phyloP scores from a whole-genome alignment of 2,888 invertebrate species.

The Listrodromus nycthemerus region DNA sequence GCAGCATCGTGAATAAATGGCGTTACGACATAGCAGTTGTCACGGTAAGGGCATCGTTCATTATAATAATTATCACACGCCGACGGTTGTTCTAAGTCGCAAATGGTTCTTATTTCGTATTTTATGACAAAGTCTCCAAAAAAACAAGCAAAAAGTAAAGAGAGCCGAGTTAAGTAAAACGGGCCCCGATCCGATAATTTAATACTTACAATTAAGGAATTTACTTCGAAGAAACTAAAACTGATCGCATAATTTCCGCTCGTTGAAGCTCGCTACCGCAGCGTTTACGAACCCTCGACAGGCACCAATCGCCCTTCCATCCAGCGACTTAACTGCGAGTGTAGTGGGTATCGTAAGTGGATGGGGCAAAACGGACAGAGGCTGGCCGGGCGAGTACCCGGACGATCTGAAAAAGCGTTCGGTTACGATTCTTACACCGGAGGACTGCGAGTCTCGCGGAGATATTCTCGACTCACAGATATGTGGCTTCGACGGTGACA shows the following conservation, averaged over 20 bases:
- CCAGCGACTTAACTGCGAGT: constrained; percentile 51
- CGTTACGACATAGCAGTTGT: constrained; percentile 66
- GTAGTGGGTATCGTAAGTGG: constrained; percentile 63
- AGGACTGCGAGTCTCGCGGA: constrained; percentile 55
- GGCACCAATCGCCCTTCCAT: constrained; percentile 64
- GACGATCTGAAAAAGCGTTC: constrained; percentile 53
- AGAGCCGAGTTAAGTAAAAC: too few species aligned
- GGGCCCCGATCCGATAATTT: too few species aligned
- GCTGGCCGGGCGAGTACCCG: constrained; percentile 43
- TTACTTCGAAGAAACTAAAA: too few species aligned
- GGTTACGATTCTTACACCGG: constrained; percentile 63
- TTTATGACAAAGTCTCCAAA: too few species aligned
- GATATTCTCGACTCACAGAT: constrained; percentile 62
- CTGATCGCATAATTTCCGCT: background rate
- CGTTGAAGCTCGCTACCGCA: constrained; percentile 57
- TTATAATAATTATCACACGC: background rate
- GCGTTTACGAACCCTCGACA: constrained; percentile 50
- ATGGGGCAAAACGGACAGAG: constrained; percentile 61
- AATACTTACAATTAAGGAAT: too few species aligned
- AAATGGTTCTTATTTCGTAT: background rate
- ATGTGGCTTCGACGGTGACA: constrained; percentile 61
- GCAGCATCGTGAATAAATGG: constrained; percentile 52
- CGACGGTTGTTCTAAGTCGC: background rate
- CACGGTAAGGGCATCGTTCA: constrained; percentile 43
- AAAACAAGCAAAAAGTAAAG: too few species aligned